phyloP scores from a whole-genome alignment of 2,888 invertebrate genomes.

The Caenorhabditis afra region DNA sequence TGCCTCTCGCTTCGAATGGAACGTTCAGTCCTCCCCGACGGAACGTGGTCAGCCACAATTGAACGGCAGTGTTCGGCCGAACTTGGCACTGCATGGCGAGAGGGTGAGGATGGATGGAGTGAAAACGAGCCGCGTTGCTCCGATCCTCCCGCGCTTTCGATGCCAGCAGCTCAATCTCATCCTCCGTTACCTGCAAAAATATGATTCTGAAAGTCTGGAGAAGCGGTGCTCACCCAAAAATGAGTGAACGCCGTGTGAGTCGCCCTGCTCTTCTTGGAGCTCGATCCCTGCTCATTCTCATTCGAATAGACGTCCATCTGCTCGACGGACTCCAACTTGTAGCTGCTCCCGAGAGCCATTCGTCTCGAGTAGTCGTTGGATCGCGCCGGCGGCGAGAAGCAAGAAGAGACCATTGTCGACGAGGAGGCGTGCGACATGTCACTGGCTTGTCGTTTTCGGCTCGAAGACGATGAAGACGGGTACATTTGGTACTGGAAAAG shows the following conservation, averaged over 20 bases:
- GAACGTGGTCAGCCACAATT: conserved; percentile 8
- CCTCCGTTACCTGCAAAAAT: too few species aligned
- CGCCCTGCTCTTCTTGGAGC: too few species aligned
- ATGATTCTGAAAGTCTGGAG: too few species aligned
- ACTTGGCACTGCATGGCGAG: too few species aligned
- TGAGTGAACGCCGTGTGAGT: too few species aligned
- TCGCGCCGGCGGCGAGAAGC: not conserved
- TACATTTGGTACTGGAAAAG: conserved; percentile 4
- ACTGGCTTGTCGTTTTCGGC: conserved; percentile 18
- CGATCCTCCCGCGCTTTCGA: too few species aligned
- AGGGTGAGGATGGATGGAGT: too few species aligned
- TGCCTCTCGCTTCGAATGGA: not conserved
- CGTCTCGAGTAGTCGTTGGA: conserved; percentile 1
- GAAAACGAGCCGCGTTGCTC: too few species aligned
- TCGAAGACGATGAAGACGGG: conserved; percentile 1
- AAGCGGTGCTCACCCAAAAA: too few species aligned
- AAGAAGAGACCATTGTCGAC: not conserved
- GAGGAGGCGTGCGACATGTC: not conserved
- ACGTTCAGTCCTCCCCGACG: not conserved
- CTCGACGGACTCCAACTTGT: not conserved
- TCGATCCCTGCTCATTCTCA: not conserved
- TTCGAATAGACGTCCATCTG: not conserved
- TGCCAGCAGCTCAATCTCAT: too few species aligned
- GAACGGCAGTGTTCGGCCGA: too few species aligned
- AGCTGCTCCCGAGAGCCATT: conserved; percentile 15